Evolutionary conservation across 30 jellyfish, hydroid and myxozoan genomes (phyloP).

Genomic region (Mastigias papua): DNA sequence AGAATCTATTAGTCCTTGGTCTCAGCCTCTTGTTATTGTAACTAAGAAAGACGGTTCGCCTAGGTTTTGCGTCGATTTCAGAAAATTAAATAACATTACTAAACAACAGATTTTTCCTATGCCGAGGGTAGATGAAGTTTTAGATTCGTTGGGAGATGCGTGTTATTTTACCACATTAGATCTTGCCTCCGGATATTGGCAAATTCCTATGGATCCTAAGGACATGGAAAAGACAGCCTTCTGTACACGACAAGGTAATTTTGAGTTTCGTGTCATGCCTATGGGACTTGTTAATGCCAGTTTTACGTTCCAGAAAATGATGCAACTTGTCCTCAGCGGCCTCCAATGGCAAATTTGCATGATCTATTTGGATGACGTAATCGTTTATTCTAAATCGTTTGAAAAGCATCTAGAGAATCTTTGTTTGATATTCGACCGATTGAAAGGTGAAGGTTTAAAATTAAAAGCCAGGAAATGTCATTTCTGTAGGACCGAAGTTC

Average conservation of each 20-base stretch:
- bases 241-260: slow-evolving; percentile 43
- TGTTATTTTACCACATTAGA: slow-evolving; percentile 61
- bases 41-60: slow-evolving; percentile 51
- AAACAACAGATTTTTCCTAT: slow-evolving; percentile 52
- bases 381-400: slow-evolving; percentile 59
- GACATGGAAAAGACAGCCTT: slow-evolving; percentile 59
- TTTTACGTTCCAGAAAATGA: slow-evolving; percentile 54
- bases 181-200: slow-evolving; percentile 74
- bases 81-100: slow-evolving; percentile 20
- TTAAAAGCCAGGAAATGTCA: slow-evolving; percentile 63
- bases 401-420: slow-evolving; percentile 45
- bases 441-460: slow-evolving; percentile 47
- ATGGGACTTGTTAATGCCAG: slow-evolving; percentile 55
- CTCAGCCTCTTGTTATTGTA: slow-evolving; percentile 40
- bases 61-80: slow-evolving; percentile 43
- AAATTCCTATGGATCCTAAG: slow-evolving; percentile 39
- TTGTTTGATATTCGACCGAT: slow-evolving; percentile 48
- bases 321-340: slow-evolving; percentile 54
- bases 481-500: slow-evolving; percentile 35
- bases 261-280: slow-evolving; percentile 65
- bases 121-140: slow-evolving; percentile 70
- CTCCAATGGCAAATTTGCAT: slow-evolving; percentile 65
- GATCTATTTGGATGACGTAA: slow-evolving; percentile 70
- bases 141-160: slow-evolving; percentile 59
- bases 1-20: slow-evolving; percentile 42